Evolutionary conservation across 2,113 vertebrate species (phyloP).

Genomic region (Meriones unguiculatus): DNA sequence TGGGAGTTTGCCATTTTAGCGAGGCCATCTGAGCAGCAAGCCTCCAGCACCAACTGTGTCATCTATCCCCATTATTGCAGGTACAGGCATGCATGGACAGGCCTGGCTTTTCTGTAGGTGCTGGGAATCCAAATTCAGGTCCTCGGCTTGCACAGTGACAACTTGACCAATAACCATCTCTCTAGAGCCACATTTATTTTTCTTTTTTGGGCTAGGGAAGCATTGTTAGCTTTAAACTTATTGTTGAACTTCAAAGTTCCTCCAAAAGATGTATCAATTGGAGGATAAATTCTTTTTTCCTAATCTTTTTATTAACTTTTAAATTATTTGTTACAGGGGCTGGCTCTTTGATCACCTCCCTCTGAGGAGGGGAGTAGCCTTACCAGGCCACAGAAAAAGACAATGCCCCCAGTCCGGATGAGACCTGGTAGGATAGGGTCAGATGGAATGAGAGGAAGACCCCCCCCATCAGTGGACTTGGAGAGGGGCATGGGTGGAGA

Average conservation of each 20-base stretch:
- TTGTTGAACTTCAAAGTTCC: neutral
- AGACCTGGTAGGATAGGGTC: no score
- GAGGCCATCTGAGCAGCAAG: neutral
- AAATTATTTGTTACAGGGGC: no score
- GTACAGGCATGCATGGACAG: neutral
- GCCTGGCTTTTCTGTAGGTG: neutral
- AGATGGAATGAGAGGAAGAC: no score
- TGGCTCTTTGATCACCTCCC: no score
- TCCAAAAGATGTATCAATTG: neutral
- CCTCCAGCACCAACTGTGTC: no score
- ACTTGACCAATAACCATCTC: neutral
- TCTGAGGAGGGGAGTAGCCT: no score
- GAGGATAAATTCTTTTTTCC: neutral
- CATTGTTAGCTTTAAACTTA: neutral
- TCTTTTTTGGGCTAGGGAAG: neutral
- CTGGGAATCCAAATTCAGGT: neutral
- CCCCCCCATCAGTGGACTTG: no score
- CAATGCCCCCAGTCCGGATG: no score
- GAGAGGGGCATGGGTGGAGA: no score
- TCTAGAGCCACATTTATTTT: neutral
- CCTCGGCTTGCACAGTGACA: neutral
- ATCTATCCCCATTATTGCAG: neutral
- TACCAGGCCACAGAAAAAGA: no score
- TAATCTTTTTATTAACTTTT: no score
- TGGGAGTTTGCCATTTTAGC: neutral